Percentiles rank a stretch among this genome's conserved stretches.
Conservation (phyloP, 2,113 vertebrate genomes). For the Pithys albifrons region DNA sequence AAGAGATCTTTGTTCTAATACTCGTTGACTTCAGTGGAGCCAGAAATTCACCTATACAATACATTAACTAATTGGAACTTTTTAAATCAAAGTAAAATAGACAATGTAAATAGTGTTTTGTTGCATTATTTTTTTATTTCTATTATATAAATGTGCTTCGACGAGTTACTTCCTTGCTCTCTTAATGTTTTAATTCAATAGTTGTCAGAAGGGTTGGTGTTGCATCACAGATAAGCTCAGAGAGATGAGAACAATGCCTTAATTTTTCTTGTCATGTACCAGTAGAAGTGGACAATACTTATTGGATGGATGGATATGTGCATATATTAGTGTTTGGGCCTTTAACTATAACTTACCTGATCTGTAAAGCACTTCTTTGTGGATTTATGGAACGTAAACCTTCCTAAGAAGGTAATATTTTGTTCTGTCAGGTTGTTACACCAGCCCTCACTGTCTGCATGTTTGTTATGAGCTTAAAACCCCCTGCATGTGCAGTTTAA, state of each 20-base stretch:
- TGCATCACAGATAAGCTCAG: not conserved
- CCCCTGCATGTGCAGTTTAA: not conserved
- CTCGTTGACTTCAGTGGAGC: not conserved
- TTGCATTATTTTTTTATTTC: not conserved
- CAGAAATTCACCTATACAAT: not conserved
- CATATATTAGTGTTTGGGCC: not conserved
- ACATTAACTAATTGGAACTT: not conserved
- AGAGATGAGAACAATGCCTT: not conserved
- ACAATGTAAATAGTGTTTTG: not conserved
- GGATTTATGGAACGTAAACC: not conserved
- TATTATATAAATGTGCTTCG: not conserved
- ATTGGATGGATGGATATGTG: not conserved
- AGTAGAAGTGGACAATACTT: not conserved
- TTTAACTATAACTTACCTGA: not conserved
- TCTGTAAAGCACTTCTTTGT: not conserved
- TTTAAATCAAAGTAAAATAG: not conserved
- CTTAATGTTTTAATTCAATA: not conserved
- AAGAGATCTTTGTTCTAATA: not conserved
- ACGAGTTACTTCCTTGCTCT: not conserved
- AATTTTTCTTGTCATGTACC: not conserved
- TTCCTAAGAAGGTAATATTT: not conserved
- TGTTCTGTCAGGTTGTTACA: not conserved
- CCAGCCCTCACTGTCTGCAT: not conserved
- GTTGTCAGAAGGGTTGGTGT: not conserved
- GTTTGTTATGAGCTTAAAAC: not conserved